Base-by-base conservation (phyloP, 2,797 vertebrate species). In the Streptopelia turtur region DNA sequence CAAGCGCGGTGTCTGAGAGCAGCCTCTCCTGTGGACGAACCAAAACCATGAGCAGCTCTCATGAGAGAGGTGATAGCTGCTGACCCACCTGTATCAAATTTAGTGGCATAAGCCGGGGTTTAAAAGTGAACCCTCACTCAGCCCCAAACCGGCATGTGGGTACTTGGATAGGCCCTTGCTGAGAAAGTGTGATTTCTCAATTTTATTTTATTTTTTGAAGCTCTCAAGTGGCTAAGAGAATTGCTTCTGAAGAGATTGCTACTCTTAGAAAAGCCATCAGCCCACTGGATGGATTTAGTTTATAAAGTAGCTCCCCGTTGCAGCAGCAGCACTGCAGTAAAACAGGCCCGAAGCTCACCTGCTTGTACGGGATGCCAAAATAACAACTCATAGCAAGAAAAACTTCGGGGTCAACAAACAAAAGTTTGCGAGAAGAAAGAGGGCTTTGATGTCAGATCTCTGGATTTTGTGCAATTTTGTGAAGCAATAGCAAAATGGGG, bases 381-480 rank as follows among this genome's bases (percentile, higher is more conserved):
- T 53, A 83, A 87, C 43, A 76, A 5, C 50, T 74, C 13, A 13
- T 24, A 79, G 66, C 77, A 90, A 61, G 56, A 89, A 80, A 94
- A 90, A 30, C 83, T 68, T 89, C 64, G 61, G 53, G n/a, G 53
- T 85, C 83, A 77, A 90, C 60, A 87, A 74, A 83, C 16, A 61
- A 45, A 76, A 79, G 30, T 82, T 43, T 30, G 33, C 64, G 63
- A 75, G 75, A 68, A 82, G 33, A 89, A 95, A 75, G n/a, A 41
- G 60, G 28, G 45, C 50, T 93, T 91, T 85, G 65, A 64, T 70
- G 69, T 50, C 72, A 64, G 68, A 57, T 83, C 65, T 75, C 70
- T 35, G 61, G 75, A 77, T 85, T 96, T 91, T 69, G 77, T 81
- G 68, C 65, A 93, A 78, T 89, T 92, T 96, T 93, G 93, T 89